Evolutionary conservation across 2,888 invertebrate genomes (phyloP).

Genomic region (Hermaeophaga mercurialis): DNA sequence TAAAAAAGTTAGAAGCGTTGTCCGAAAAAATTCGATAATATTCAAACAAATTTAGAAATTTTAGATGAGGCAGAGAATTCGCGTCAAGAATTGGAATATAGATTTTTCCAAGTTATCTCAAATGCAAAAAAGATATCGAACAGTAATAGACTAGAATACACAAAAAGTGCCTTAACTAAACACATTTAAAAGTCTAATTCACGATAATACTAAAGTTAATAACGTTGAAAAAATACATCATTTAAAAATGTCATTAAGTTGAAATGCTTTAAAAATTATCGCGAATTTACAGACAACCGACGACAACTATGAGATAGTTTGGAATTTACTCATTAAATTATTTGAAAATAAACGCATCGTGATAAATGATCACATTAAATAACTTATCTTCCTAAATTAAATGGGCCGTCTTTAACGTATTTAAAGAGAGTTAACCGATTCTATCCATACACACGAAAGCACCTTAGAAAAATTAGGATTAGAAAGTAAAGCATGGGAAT

Average conservation of each 20-base stretch:
- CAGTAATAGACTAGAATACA: neutral
- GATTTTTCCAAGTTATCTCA: neutral
- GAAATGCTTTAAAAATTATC: neutral
- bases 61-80: neutral
- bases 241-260: conserved; percentile 1
- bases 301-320: conserved; percentile 8
- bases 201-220: neutral
- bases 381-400: neutral
- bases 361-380: conserved; percentile 7
- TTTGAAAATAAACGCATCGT: conserved; percentile 13
- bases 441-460: conserved; percentile 1
- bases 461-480: conserved; percentile 1
- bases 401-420: neutral
- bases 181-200: conserved; percentile 4
- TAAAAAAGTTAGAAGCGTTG: neutral
- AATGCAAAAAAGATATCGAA: neutral
- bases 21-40: neutral
- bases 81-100: neutral
- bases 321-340: neutral
- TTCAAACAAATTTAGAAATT: conserved; percentile 1
- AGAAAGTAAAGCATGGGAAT: conserved; percentile 7
- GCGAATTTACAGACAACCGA: neutral
- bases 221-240: conserved; percentile 11
- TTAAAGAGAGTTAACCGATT: conserved; percentile 8
- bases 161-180: neutral